Evolutionary conservation across 2,797 vertebrate genomes (phyloP), one percentile per base, ranked within the genome.

Genomic region (Bryconaethiops microstoma): DNA sequence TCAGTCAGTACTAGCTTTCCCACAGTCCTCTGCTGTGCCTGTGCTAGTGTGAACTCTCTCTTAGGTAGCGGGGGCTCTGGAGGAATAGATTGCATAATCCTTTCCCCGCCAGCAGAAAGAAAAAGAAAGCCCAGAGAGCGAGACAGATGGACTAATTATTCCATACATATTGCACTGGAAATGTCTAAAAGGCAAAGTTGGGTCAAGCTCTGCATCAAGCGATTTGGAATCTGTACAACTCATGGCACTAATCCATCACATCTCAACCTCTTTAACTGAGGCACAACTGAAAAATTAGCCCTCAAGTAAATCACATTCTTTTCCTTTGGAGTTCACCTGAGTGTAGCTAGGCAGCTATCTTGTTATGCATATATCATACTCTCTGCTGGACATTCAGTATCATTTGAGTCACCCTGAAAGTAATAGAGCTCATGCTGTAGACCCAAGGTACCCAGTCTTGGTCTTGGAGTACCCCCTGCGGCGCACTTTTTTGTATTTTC

Each of bases 71-170:
- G 74, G 50, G 54, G 54, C 80, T 82, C 65, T 65, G 78, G 74
- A 86, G 80, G 82, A 87, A 88, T 84, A 88, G 84, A 88, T 91
- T 93, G 90, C 91, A 93, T 91, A 92, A 92, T 90, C 83, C 65
- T 79, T 57, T 80, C 84, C 77, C 88, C 76, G 74, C 84, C 86
- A 88, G 88, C 85, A 87, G 84, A 90, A 88, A 92, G 62, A 59
- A 90, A 84, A 89, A 88, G 84, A 87, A 81, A 79, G 83, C 82
- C 84, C 78, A 80, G 67, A 81, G 70, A 88, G 87, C 82, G 83
- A 89, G 87, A 91, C 62, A 52, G 67, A 85, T 69, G 59, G 78
- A 77, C 79, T 79, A 83, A 79, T 79, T 79, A 77, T 70, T 76
- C 77, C 50, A 54, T 55, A 81, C 29, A 35, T 74, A 74, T 74